Evolutionary conservation across 2,113 vertebrate species (phyloP).

Genomic region (Danio rerio): GRCz12tu NC_133180.1:40337501-40338000

Average conservation of each 20-base stretch:
- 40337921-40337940: conserved; percentile 90
- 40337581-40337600: too few species aligned
- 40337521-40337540: conserved; percentile 41
- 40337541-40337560: not conserved
- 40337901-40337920: conserved; percentile 88
- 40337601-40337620: too few species aligned
- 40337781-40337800: not conserved
- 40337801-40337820: not conserved
- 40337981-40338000: not conserved
- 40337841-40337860: conserved; percentile 81
- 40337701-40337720: conserved; percentile 1
- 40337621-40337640: too few species aligned
- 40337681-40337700: too few species aligned
- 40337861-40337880: conserved; percentile 90
- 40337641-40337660: too few species aligned
- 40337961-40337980: not conserved
- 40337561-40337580: too few species aligned
- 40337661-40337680: too few species aligned
- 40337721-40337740: not conserved
- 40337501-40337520: conserved; percentile 55
- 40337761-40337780: not conserved
- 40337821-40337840: not conserved
- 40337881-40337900: conserved; percentile 95
- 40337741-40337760: conserved; percentile 3
- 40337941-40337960: not conserved